Evolutionary conservation across 2,797 vertebrate species (phyloP).

Genomic region (Ibycter americanus): DNA sequence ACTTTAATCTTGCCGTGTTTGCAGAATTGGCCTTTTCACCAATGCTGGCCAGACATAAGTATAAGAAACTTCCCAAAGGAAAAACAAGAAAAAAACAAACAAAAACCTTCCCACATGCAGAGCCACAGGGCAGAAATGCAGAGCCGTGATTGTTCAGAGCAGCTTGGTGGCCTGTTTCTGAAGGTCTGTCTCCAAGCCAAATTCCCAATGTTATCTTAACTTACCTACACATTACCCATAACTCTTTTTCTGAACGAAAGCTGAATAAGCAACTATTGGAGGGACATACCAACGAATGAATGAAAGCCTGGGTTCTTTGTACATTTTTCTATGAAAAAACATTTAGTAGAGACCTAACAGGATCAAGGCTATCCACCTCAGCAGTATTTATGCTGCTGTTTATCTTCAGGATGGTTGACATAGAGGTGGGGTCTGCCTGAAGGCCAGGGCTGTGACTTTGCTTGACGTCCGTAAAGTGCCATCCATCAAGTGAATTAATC

Average conservation of each 20-base stretch:
- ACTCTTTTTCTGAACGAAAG: background rate
- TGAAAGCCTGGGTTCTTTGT: background rate
- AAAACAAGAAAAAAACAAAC: background rate
- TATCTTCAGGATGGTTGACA: background rate
- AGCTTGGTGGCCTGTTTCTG: background rate
- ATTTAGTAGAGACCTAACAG: background rate
- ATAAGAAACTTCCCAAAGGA: background rate
- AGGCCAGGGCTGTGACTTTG: background rate
- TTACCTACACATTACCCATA: background rate
- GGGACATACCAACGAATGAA: background rate
- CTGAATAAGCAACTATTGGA: background rate
- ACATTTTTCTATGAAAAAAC: background rate
- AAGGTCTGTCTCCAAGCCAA: background rate
- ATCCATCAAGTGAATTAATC: conserved; percentile 8
- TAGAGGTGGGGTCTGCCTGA: background rate
- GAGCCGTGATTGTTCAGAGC: background rate
- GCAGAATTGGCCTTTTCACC: background rate
- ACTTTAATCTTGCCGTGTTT: background rate
- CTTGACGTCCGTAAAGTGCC: background rate
- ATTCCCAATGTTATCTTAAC: background rate
- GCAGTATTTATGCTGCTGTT: conserved; percentile 6
- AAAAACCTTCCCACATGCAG: background rate
- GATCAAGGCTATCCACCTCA: background rate
- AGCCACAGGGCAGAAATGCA: background rate
- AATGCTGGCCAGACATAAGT: background rate